Evolutionary conservation across 2,888 invertebrate genomes (phyloP).

Genomic region (Andrena bicolor): DNA sequence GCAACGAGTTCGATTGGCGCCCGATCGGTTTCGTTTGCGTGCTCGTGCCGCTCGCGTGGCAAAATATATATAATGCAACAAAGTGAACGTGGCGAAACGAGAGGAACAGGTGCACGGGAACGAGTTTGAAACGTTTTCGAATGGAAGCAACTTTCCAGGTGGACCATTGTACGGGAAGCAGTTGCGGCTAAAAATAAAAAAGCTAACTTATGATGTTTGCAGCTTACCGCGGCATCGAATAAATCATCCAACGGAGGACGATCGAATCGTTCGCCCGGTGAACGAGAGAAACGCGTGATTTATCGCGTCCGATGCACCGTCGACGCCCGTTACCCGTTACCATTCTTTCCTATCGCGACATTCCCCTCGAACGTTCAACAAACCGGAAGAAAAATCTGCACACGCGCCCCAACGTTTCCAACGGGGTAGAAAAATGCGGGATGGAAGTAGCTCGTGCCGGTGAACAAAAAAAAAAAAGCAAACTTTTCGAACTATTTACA

Average conservation of each 20-base stretch:
- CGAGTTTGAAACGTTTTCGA: background rate
- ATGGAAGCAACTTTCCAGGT: background rate
- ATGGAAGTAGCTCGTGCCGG: background rate
- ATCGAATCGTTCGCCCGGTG: background rate
- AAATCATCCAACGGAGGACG: conserved; percentile 39
- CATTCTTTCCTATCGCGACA: background rate
- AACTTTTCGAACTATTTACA: background rate
- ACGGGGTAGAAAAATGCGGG: background rate
- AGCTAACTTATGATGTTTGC: conserved; percentile 23
- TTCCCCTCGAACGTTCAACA: background rate
- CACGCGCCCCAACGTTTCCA: background rate
- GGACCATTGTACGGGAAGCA: conserved; percentile 4
- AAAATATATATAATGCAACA: background rate
- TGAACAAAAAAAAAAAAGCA: background rate
- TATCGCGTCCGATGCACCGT: background rate
- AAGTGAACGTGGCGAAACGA: background rate
- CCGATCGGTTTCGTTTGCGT: background rate
- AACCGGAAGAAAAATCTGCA: background rate
- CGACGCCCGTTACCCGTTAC: background rate
- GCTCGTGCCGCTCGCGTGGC: background rate
- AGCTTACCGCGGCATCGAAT: conserved; percentile 46
- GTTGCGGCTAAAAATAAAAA: conserved; percentile 6
- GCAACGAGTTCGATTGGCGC: background rate
- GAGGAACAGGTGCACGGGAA: background rate
- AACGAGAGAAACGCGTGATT: conserved; percentile 33